Evolutionary conservation across 1,140 invertebrate species (phyloP), one percentile per base, ranked within the genome.

Genomic region (Drosophila obscura): DNA sequence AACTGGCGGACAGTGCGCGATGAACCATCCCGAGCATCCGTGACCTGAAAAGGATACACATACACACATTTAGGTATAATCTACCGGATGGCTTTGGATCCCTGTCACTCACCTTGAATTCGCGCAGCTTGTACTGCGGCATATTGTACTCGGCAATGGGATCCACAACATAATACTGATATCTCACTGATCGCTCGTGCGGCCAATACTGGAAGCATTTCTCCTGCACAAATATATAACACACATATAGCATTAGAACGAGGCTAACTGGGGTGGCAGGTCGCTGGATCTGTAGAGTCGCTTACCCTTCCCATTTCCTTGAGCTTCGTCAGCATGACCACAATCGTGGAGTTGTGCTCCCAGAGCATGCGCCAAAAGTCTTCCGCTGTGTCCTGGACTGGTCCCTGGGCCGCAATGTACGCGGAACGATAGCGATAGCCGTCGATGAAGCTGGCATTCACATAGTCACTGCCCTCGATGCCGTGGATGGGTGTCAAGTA

Each of bases 281-380:
- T 24, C 3, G 19, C 19, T 19, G n/a, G 15, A 4, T 11, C 2
- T 9, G 6, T n/a, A n/a, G n/a, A n/a, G n/a, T 45, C 26, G 92
- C 96, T 94, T 93, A 97, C 97, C 91, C 97, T 94, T 68, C 98
- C 98, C 96, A 99, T 98, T 93, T 99, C 98, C 92, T 98, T 97
- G 16, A 99, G 93, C 92, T 99, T 99, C 4, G 98, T 99, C 41
- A 99, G 93, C 98, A 99, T 99, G 8, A 99, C 99, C 41, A 99
- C 96, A 92, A 99, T 99, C 5, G 98, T 99, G 0, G 98, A 99
- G 92, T 99, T 99, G 91, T 99, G 98, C 92, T 99, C 98, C 99
- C 99, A 99, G n/a, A 99, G 93, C 98, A 99, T 99, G 69, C 99
- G 94, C 99, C 99, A 99, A 84, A 99, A 98, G 91, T 99, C 99